Percentiles rank a stretch among this genome's conserved stretches.
Conservation (phyloP, 2,797 vertebrate species). For the Oophaga sylvatica region DNA sequence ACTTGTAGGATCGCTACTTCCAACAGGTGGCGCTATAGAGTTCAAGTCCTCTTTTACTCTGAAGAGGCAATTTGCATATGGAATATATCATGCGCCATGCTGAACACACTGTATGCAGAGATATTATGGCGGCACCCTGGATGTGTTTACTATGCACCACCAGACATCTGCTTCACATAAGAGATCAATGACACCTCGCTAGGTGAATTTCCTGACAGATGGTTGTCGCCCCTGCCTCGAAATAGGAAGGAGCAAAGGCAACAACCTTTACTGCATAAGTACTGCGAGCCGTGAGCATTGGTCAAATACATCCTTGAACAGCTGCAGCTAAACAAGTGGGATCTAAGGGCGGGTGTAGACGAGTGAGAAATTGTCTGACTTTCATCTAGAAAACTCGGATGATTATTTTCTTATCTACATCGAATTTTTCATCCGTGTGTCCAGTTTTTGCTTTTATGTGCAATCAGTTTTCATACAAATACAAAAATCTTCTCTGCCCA, state of each 20-base stretch:
- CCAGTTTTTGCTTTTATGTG: too few species aligned
- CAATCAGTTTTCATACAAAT: too few species aligned
- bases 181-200: background rate
- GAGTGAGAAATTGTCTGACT: too few species aligned
- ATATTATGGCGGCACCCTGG: background rate
- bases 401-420: too few species aligned
- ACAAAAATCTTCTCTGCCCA: too few species aligned
- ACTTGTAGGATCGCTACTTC: too few species aligned
- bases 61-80: too few species aligned
- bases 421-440: too few species aligned
- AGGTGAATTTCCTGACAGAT: background rate
- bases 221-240: background rate
- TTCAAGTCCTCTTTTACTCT: too few species aligned
- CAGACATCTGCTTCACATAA: conserved; percentile 2
- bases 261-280: background rate
- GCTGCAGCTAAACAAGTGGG: background rate
- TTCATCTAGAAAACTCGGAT: too few species aligned
- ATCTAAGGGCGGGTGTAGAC: background rate
- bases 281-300: background rate
- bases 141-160: background rate
- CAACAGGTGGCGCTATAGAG: too few species aligned
- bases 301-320: background rate
- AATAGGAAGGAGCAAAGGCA: background rate
- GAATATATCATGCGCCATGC: background rate
- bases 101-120: too few species aligned